Evolutionary conservation across 2,888 invertebrate genomes (phyloP), one percentile per base, ranked within the genome.

Genomic region (Conomelus anceps): DNA sequence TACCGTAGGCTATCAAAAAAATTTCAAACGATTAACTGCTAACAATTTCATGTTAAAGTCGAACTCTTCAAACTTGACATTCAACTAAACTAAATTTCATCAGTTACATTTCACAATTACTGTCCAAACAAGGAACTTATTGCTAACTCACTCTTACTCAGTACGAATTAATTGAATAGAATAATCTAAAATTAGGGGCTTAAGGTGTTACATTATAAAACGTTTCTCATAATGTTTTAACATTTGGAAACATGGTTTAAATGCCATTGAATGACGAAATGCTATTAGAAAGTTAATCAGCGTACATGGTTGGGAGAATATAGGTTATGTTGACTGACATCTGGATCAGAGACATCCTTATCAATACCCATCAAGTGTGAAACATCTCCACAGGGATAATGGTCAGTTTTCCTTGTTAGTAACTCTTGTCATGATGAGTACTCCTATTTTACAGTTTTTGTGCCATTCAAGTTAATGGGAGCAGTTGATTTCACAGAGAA

Each of bases 1-100:
- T 92, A 88, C 26, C 22, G 84, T 24, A 88, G 23, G 20, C 7
- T n/a, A 63, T 7, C 13, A n/a, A 13, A n/a, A n/a, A n/a, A 1
- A 13, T 63, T 26, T 26, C 4, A 7, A 4, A 11, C 4, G 63
- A 63, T 63, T 63, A n/a, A 20, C 6, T 13, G n/a, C n/a, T 63
- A n/a, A n/a, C 20, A 63, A n/a, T 63, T 1, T 13, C n/a, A 7
- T 63, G n/a, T 6, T n/a, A 63, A 63, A n/a, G 63, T 63, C n/a
- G 4, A 63, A 3, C n/a, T 63, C 11, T 63, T n/a, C n/a, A 0
- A 63, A n/a, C 63, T n/a, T n/a, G n/a, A 1, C 4, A 63, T n/a
- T 63, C 7, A 20, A 17, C 3, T 63, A 3, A 63, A 63, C 63
- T 63, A 6, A n/a, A n/a, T n/a, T 63, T 63, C 17, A 63, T 63